Conservation (phyloP, 1,140 invertebrate species). For the Cydia pomonella region DNA sequence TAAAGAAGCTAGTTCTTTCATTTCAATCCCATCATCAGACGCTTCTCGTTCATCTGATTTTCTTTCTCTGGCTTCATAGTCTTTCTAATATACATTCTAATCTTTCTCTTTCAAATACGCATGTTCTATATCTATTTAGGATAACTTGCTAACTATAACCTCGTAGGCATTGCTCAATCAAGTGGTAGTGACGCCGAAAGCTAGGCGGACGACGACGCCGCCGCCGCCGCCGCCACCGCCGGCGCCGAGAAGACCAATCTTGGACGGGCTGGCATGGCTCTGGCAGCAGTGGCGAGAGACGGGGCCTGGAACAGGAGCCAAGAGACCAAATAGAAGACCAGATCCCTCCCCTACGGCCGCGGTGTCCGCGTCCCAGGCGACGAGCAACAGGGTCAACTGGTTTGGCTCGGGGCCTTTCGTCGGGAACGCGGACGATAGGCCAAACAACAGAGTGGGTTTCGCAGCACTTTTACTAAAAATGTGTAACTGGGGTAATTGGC, state of each 20-base stretch:
- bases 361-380: constrained; percentile 52
- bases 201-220: constrained; percentile 65
- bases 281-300: constrained; percentile 80
- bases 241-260: constrained; percentile 69
- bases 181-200: constrained; percentile 79
- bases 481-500: constrained; percentile 70
- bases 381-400: constrained; percentile 72
- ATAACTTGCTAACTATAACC: constrained; percentile 59
- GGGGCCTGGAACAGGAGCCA: constrained; percentile 53
- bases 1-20: background rate
- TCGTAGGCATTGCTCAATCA: constrained; percentile 80
- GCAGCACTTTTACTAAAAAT: constrained; percentile 71
- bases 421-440: constrained; percentile 72
- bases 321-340: constrained; percentile 53
- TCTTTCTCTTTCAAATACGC: constrained; percentile 19
- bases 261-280: constrained; percentile 78
- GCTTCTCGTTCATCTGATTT: constrained; percentile 33
- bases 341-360: constrained; percentile 49
- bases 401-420: constrained; percentile 78
- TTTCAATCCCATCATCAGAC: constrained; percentile 1
- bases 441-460: constrained; percentile 74
- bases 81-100: constrained; percentile 30
- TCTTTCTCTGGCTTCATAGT: constrained; percentile 30
- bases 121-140: constrained; percentile 29
- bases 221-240: constrained; percentile 66